These are phyloP conservation scores for Orycteropus afer DNA, from an alignment of 2,113 vertebrate species.

Conservation along the genomic window DNA sequence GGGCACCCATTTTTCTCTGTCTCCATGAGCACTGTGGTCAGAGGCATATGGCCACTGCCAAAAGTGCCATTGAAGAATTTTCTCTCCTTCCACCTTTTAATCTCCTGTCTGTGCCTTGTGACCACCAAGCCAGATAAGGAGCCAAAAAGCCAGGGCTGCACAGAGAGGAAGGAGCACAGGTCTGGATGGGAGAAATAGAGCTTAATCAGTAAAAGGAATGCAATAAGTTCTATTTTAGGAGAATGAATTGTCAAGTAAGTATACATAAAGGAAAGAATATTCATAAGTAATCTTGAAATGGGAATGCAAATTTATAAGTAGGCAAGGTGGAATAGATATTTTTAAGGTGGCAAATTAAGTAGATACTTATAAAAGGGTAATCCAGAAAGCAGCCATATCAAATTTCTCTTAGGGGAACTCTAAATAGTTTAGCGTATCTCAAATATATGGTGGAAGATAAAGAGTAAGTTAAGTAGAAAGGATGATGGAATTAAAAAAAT, in stretches of 20 bases:
- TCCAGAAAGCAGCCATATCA: neutral
- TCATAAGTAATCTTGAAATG: neutral
- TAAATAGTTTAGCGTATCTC: neutral
- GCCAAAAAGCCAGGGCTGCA: neutral
- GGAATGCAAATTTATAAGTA: neutral
- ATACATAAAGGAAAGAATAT: neutral
- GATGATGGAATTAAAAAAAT: neutral
- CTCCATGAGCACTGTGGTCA: neutral
- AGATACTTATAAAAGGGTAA: neutral
- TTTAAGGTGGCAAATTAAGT: neutral
- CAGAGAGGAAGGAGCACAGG: neutral
- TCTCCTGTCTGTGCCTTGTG: too few relatives aligned
- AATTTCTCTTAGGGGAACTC: neutral
- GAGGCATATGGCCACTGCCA: neutral
- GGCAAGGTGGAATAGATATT: neutral
- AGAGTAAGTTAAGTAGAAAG: neutral
- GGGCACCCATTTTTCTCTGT: rapidly evolving
- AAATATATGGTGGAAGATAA: neutral
- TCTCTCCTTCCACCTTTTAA: neutral
- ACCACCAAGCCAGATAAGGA: neutral
- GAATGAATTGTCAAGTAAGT: neutral
- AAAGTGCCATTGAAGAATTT: neutral
- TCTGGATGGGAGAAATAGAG: neutral
- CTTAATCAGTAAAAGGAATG: neutral
- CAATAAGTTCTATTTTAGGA: neutral